Percentiles rank a stretch among this genome's conserved stretches.
These are phyloP conservation scores for Agrenia bidenticulata DNA, from an alignment of 2,888 invertebrate species.

Conservation along the genomic window DNA sequence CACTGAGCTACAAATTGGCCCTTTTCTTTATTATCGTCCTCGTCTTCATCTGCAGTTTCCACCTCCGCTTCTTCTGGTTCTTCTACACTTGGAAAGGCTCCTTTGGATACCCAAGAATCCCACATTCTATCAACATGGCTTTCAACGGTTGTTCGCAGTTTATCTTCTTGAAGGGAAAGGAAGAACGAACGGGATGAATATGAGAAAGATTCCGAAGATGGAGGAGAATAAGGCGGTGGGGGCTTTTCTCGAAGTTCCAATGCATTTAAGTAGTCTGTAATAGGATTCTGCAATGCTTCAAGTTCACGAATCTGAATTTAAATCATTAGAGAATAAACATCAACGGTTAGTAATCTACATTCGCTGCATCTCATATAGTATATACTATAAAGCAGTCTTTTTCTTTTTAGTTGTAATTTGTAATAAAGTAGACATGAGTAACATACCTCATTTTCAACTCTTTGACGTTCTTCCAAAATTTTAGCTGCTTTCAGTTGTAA, in stretches of 20 bases:
- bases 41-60: conserved; percentile 7
- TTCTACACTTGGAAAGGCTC: not conserved
- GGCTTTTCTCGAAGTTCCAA: conserved; percentile 33
- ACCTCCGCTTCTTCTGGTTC: not conserved
- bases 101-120: conserved; percentile 15
- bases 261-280: conserved; percentile 5
- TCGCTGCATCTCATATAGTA: too few species aligned
- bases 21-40: not conserved
- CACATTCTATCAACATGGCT: conserved; percentile 23
- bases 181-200: conserved; percentile 25
- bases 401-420: too few species aligned
- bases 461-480: conserved; percentile 19
- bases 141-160: conserved; percentile 14
- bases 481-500: not conserved
- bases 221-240: conserved; percentile 47
- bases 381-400: too few species aligned
- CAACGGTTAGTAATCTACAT: too few species aligned
- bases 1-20: not conserved
- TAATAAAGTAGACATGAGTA: too few species aligned
- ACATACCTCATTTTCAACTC: conserved; percentile 42
- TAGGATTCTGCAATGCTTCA: conserved; percentile 22
- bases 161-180: conserved; percentile 12
- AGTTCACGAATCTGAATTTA: conserved; percentile 37
- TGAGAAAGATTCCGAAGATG: conserved; percentile 37
- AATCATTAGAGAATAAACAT: conserved; percentile 2